phyloP scores from a whole-genome alignment of 2,113 vertebrate species.

The Toxotes chatareus region DNA sequence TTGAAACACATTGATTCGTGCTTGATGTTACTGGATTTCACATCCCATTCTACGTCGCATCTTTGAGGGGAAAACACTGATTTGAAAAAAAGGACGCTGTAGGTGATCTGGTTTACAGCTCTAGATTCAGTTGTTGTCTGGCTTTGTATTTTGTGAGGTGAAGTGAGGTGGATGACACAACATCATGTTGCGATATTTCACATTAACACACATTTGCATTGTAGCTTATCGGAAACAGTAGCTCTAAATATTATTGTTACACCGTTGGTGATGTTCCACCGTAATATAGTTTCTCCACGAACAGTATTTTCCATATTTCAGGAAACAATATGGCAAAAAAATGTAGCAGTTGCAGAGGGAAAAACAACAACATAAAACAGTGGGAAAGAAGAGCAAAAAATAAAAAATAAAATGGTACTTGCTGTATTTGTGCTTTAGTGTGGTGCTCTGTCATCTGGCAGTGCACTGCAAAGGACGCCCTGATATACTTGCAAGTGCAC shows the following conservation, averaged over 20 bases:
- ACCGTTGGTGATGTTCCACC: neutral
- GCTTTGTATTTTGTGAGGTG: neutral
- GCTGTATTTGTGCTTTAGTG: neutral
- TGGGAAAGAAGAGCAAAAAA: conserved; percentile 2
- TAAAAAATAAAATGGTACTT: neutral
- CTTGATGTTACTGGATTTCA: conserved; percentile 1
- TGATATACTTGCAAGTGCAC: neutral
- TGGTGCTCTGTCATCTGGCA: neutral
- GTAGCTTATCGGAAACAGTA: neutral
- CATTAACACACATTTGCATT: neutral
- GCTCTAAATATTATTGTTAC: neutral
- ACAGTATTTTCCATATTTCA: neutral
- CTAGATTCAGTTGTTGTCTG: neutral
- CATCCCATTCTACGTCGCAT: neutral
- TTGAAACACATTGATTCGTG: conserved; percentile 22
- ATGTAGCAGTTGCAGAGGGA: neutral
- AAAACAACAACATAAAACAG: neutral
- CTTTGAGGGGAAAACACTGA: conserved; percentile 1
- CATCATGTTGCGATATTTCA: neutral
- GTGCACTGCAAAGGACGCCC: neutral
- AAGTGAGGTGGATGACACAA: conserved; percentile 2
- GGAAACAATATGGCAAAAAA: neutral
- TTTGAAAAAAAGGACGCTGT: neutral
- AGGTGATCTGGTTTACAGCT: neutral
- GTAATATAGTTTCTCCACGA: neutral